Evolutionary conservation across 2,888 invertebrate species (phyloP).

Genomic region (Furcula furcula): DNA sequence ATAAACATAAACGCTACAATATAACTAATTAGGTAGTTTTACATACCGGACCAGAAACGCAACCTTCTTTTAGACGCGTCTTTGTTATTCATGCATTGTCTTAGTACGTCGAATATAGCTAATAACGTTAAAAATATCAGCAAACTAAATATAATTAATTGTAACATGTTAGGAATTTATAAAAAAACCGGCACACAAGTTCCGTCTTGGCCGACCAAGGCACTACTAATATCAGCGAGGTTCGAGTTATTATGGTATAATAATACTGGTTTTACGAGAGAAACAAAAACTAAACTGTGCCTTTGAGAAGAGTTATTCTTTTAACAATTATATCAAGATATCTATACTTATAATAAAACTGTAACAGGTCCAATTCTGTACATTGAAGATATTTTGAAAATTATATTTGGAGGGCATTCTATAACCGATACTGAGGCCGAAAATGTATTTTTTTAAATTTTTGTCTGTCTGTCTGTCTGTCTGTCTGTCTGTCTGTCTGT

Average conservation of each 20-base stretch:
- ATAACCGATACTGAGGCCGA: too few species aligned
- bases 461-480: neutral
- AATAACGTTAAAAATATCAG: slow-evolving; percentile 42
- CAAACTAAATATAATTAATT: slow-evolving; percentile 42
- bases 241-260: slow-evolving; percentile 9
- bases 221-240: slow-evolving; percentile 27
- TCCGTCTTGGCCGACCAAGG: slow-evolving; percentile 11
- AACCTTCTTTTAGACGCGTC: slow-evolving; percentile 26
- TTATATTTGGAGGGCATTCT: too few species aligned
- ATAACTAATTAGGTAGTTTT: slow-evolving; percentile 6
- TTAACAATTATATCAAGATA: too few species aligned
- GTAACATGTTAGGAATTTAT: slow-evolving; percentile 34
- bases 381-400: too few species aligned
- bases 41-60: slow-evolving; percentile 39
- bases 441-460: too few species aligned
- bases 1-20: too few species aligned
- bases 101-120: slow-evolving; percentile 43
- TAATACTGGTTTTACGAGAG: slow-evolving; percentile 16
- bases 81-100: slow-evolving; percentile 35
- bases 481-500: too few species aligned
- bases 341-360: too few species aligned
- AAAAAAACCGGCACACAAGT: slow-evolving; percentile 16
- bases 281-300: too few species aligned
- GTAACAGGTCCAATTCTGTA: too few species aligned
- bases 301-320: too few species aligned